phyloP scores from a whole-genome alignment of 2,888 invertebrate genomes.

The Amblyteles armatorius region DNA sequence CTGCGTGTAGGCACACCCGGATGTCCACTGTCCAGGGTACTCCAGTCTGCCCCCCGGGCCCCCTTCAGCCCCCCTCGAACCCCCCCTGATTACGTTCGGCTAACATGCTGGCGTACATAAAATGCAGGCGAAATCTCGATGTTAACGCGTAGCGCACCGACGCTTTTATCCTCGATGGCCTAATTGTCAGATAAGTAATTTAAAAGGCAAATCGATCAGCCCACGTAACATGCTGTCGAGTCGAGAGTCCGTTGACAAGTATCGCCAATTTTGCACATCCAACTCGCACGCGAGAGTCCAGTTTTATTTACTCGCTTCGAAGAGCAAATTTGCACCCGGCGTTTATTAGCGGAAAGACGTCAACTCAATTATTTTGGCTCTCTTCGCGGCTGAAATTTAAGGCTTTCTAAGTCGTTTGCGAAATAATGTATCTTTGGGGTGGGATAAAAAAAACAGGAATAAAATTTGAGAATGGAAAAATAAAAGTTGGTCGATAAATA shows the following conservation, averaged over 20 bases:
- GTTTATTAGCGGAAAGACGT: background rate
- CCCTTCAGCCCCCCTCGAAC: background rate
- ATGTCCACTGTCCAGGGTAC: constrained; percentile 61
- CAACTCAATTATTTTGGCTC: constrained; percentile 10
- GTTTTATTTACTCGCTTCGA: constrained; percentile 13
- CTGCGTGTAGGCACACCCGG: constrained; percentile 69
- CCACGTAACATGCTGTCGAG: constrained; percentile 35
- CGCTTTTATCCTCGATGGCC: constrained; percentile 49
- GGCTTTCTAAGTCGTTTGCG: background rate
- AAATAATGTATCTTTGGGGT: background rate
- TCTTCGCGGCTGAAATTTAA: background rate
- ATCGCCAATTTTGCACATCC: constrained; percentile 14
- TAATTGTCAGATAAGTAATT: constrained; percentile 58
- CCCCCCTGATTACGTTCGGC: background rate
- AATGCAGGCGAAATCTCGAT: constrained; percentile 22
- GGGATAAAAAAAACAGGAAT: background rate
- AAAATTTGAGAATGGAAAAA: constrained; percentile 16
- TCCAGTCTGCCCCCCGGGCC: background rate
- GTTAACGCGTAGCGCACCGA: constrained; percentile 19
- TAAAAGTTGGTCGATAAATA: background rate
- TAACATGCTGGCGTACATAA: background rate
- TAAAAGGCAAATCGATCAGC: constrained; percentile 55
- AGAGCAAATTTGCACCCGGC: background rate
- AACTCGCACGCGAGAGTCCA: background rate
- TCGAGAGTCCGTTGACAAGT: constrained; percentile 37